Evolutionary conservation across 2,797 vertebrate genomes (phyloP), one percentile per base, ranked within the genome.

Genomic region (Crax fasciolata): DNA sequence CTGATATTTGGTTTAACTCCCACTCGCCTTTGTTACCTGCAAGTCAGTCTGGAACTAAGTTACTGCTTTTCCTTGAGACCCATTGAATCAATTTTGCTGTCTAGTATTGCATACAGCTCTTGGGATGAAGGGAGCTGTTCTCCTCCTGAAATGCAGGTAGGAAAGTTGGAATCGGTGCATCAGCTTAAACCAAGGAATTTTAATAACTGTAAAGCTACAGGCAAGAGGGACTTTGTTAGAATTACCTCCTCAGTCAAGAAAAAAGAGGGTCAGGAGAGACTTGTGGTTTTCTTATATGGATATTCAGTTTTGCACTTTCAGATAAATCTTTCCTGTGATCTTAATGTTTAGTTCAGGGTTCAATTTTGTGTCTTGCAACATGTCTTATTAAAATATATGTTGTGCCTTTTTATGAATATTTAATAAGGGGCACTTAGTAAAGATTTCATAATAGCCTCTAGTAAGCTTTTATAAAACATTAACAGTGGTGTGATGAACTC

Each of bases 381-480:
- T 88, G 68, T 89, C 95, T 96, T 97, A 96, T 96, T 97, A 97
- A 97, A 97, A 97, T 97, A 96, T 86, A 97, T 97, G 88, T 84
- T 95, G 93, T 96, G 85, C 73, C 86, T 94, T 95, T 93, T 95
- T 93, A 96, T 98, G 95, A 98, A 97, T 98, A 92, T 98, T 97
- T 97, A 93, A 97, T 97, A 92, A 7, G 12, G 94, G 90, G 86
- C 91, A 95, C 96, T 97, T 94, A 84, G 75, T 89, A 94, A 97
- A 87, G 96, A 85, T 93, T 90, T 96, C 84, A 55, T 97, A 97
- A 96, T 97, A 93, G 87, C 93, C 71, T 96, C 80, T 91, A 81
- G 65, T 96, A 97, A 95, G 94, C 95, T 94, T 94, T 94, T 96
- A 80, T 94, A 85, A 96, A 20, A 94, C 95, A 92, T 93, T 94